Conservation (phyloP, 1,140 invertebrate genomes). For the Doryteuthis pealeii region DNA sequence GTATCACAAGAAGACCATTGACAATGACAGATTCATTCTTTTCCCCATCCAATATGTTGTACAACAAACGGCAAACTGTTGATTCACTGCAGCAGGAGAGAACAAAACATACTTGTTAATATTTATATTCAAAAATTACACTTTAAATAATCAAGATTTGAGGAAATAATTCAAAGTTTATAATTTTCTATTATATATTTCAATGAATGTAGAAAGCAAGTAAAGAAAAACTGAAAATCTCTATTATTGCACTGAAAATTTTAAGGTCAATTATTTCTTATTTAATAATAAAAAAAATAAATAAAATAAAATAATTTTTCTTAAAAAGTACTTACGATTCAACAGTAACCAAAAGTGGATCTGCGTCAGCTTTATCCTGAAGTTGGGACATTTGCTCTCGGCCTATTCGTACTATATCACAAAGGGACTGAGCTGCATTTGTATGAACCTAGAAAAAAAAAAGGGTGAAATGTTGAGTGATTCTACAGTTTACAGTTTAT, state of each 20-base stretch:
- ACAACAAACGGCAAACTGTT: constrained; percentile 69
- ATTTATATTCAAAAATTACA: no score
- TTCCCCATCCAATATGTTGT: constrained; percentile 71
- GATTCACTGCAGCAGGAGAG: constrained; percentile 63
- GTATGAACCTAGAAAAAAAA: constrained; percentile 66
- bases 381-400: constrained; percentile 66
- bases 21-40: constrained; percentile 75
- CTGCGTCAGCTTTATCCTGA: constrained; percentile 67
- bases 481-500: no score
- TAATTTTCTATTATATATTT: no score
- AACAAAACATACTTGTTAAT: neutral
- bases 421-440: constrained; percentile 79
- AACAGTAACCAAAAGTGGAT: constrained; percentile 71
- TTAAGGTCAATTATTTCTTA: no score
- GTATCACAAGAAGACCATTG: constrained; percentile 77
- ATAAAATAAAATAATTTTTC: no score
- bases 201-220: neutral
- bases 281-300: no score
- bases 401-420: constrained; percentile 75
- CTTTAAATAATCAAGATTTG: no score
- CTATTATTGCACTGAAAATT: no score
- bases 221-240: constrained; percentile 2
- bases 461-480: neutral
- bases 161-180: no score
- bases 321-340: constrained; percentile 72